These are phyloP conservation scores for Sminthurinus signatus DNA, from an alignment of 1,140 invertebrate species.

Conservation along the genomic window DNA sequence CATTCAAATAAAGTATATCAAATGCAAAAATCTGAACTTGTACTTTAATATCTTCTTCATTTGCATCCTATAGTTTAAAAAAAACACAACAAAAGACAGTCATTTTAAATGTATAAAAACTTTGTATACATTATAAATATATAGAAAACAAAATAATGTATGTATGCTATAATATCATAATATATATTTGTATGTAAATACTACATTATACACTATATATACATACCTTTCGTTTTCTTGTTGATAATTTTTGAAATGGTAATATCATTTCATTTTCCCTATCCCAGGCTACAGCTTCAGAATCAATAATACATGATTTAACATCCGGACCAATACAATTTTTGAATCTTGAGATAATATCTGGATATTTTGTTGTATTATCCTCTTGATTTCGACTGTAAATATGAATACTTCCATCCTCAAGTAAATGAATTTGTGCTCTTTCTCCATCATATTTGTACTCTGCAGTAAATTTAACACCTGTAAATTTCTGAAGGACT, in stretches of 20 bases:
- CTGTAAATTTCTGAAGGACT: slow-evolving; percentile 85
- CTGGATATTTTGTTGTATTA: slow-evolving; percentile 97
- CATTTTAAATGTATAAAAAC: too few species aligned
- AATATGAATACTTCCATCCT: slow-evolving; percentile 66
- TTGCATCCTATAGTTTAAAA: slow-evolving; percentile 63
- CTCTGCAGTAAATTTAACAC: slow-evolving; percentile 92
- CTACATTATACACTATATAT: slow-evolving; percentile 17
- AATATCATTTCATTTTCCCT: slow-evolving; percentile 79
- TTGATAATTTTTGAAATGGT: slow-evolving; percentile 95
- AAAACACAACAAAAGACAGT: too few species aligned
- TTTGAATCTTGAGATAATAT: slow-evolving; percentile 72
- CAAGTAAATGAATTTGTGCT: slow-evolving; percentile 77
- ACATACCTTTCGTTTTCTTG: slow-evolving; percentile 84
- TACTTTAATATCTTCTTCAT: slow-evolving; percentile 84
- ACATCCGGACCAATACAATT: slow-evolving; percentile 53
- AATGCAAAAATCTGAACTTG: slow-evolving; percentile 98
- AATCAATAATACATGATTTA: slow-evolving; percentile 85
- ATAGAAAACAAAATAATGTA: too few species aligned
- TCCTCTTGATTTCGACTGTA: slow-evolving; percentile 98
- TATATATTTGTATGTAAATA: slow-evolving; percentile 9
- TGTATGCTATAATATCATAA: too few species aligned
- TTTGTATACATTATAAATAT: too few species aligned
- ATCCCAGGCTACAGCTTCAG: slow-evolving; percentile 97
- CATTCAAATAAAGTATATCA: slow-evolving; percentile 94
- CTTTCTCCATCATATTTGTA: slow-evolving; percentile 99